Percentiles rank a stretch among this genome's conserved stretches.
Conservation (phyloP, 2,797 vertebrate genomes). For the Clarias pachynema region DNA sequence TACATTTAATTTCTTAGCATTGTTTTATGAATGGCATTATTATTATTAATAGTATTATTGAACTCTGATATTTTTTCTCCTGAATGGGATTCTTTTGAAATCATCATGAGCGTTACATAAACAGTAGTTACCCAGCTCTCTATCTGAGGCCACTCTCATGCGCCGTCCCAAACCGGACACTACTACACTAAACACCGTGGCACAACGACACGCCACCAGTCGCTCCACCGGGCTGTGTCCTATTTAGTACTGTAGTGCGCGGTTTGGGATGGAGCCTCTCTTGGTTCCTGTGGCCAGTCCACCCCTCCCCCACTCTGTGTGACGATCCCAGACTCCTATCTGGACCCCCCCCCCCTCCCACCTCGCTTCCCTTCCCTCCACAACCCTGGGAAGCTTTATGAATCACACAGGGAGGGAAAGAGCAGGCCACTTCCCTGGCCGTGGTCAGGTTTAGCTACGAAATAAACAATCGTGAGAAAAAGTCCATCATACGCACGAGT, state of each 20-base stretch:
- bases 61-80: neutral
- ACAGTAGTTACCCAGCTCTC: conserved; percentile 12
- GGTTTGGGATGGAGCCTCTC: conserved; percentile 21
- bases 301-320: conserved; percentile 65
- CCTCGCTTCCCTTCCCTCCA: conserved; percentile 66
- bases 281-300: conserved; percentile 39
- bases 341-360: conserved; percentile 16
- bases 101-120: conserved; percentile 10
- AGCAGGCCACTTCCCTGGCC: conserved; percentile 67
- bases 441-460: conserved; percentile 22
- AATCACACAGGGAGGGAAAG: conserved; percentile 74
- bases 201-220: neutral
- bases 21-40: neutral
- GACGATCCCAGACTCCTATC: conserved; percentile 68
- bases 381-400: conserved; percentile 69
- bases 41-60: neutral
- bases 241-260: neutral
- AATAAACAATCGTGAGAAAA: conserved; percentile 30
- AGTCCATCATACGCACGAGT: neutral
- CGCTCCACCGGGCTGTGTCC: neutral
- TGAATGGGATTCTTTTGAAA: conserved; percentile 19
- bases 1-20: neutral
- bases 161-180: neutral
- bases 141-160: neutral
- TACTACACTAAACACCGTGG: neutral